Evolutionary conservation across 2,797 vertebrate genomes (phyloP), one percentile per base, ranked within the genome.

Genomic region (Sarcophilus harrisii): DNA sequence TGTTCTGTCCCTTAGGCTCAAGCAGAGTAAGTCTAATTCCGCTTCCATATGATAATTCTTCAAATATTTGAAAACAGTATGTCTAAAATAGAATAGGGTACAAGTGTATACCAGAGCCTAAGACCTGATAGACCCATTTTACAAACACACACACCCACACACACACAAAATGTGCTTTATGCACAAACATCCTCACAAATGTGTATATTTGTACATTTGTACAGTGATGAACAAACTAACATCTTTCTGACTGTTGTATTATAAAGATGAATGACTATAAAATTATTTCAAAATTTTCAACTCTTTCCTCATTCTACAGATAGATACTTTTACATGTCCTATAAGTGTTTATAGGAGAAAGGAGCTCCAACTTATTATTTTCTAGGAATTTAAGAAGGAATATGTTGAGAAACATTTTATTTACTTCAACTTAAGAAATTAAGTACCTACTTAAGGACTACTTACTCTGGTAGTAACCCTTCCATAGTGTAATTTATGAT

Each of bases 331-430:
- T 94, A 4, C 14, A 9, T 90, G 54, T 92, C 62, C 38, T 3
- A 90, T 58, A 92, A 45, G 10, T 54, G 60, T 94, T 95, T 94
- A 90, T 93, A 93, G 57, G n/a, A 93, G 27, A 96, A 38, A 92
- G 24, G 54, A 90, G 92, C 94, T 90, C 57, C 2, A 90, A 55
- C 6, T 59, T 59, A 8, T 10, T 73, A 21, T 81, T 87, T 87
- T 87, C 9, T 87, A 87, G 38, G 66, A 81, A 52, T 60, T 94
- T 97, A 91, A 57, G 13, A 38, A 91, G 94, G n/a, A 96, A 6
- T 49, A 24, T 58, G 30, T 81, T 60, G 95, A 92, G 90, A 58
- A 95, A 96, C 92, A 90, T 93, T 45, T 95, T 73, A 55, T 58
- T 73, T 5, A 32, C 58, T 87, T 45, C 24, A 49, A 27, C 73